Base-by-base conservation (phyloP, 1,140 invertebrate species). In the Drosophila santomea region DNA sequence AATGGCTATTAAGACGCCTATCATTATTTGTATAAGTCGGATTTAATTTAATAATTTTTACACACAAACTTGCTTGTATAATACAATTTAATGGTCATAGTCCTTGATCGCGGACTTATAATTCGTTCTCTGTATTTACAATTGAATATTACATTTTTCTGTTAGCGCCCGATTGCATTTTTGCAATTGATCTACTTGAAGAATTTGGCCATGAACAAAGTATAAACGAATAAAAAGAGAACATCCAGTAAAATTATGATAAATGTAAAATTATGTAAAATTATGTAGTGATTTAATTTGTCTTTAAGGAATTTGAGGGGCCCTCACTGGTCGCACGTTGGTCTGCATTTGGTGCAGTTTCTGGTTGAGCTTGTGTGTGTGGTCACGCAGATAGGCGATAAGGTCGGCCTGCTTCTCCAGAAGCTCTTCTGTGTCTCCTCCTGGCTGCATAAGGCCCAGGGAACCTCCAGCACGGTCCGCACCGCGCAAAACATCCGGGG, bases 391-490 rank as follows among this genome's bases (percentile, higher is more conserved):
- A 85, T 93, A 93, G 45, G 89, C 77, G 50, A 94, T 94, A 5
- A 93, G 85, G 76, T 94, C 93, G 47, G 93, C 93, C 85, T 96
- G 95, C 78, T 95, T 95, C 88, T 95, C 94, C 41, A 95, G 92
- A 54, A 96, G 93, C 58, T 95, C 95, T 28, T 93, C 93, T 4
- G 94, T 86, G 81, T 94, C 93, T 23, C 93, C 93, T 51, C 93
- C 94, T 48, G 92, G 93, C 73, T 93, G 93, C 76, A 93, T 93
- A 43, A 94, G 94, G 10, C 95, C 94, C 52, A 95, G 90, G 78
- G 95, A 95, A 20, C 92, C 93, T 41, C 92, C 92, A 2, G 92
- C 91, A 93, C 69, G 94, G 92, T 74, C 94, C 84, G 60, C 93
- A 91, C 82, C 93, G 90, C 61, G 93, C 77, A 77, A 93, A 62